Evolutionary conservation across 2,797 vertebrate genomes (phyloP).

Genomic region (Acropternis orthonyx): DNA sequence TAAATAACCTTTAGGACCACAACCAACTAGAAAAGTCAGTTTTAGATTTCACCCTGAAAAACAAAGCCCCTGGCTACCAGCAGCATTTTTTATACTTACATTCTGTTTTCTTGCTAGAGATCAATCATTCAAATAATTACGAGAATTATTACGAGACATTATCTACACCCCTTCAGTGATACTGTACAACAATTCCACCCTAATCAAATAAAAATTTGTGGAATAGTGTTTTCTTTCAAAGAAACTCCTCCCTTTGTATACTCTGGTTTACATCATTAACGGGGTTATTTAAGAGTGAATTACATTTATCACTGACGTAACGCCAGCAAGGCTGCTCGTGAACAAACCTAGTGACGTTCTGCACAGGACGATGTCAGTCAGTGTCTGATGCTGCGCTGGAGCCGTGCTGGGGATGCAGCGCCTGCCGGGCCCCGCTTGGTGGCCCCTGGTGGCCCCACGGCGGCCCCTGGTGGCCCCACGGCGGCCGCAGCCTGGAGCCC

Average conservation of each 20-base stretch:
- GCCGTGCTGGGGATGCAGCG: not conserved
- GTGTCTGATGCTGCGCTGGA: accelerated
- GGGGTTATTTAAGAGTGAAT: not conserved
- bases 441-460: not conserved
- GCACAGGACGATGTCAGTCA: too few relatives aligned
- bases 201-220: not conserved
- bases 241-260: not conserved
- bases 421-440: not conserved
- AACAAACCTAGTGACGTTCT: accelerated
- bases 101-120: not conserved
- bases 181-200: not conserved
- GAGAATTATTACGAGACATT: not conserved
- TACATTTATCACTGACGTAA: not conserved
- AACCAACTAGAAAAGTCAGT: not conserved
- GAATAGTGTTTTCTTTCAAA: not conserved
- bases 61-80: not conserved
- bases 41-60: not conserved
- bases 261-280: not conserved
- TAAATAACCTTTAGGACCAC: not conserved
- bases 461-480: not conserved
- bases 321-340: not conserved
- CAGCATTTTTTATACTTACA: not conserved
- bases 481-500: too few relatives aligned
- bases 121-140: not conserved
- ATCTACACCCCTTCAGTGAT: not conserved